These are phyloP conservation scores for Thamnaconus septentrionalis DNA, from an alignment of 2,113 vertebrate genomes.

Conservation along the genomic window DNA sequence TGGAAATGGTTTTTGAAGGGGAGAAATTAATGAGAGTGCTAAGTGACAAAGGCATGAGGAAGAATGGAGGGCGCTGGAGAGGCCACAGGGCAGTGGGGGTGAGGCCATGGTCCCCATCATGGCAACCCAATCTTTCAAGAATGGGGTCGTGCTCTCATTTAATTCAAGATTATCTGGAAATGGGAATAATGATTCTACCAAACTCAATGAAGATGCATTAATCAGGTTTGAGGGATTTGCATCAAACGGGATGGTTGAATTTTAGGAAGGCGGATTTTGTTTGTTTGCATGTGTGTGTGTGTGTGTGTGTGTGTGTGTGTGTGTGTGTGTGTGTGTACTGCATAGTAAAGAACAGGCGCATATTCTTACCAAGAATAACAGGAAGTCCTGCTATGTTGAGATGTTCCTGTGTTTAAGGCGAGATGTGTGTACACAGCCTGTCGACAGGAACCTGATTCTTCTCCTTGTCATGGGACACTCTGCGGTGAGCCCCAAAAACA, in stretches of 20 bases:
- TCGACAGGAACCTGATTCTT: conserved; percentile 21
- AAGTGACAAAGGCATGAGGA: conserved; percentile 38
- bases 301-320: conserved; percentile 9
- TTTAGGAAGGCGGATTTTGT: conserved; percentile 23
- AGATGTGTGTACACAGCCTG: conserved; percentile 19
- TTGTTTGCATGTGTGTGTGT: conserved; percentile 1
- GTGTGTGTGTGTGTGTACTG: neutral
- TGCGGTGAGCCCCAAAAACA: conserved; percentile 23
- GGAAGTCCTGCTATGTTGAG: conserved; percentile 65
- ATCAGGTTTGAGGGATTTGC: conserved; percentile 45
- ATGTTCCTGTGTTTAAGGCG: conserved; percentile 61
- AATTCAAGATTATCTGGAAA: conserved; percentile 41
- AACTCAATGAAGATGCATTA: conserved; percentile 44
- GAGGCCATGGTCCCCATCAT: conserved; percentile 14
- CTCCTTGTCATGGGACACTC: conserved; percentile 44
- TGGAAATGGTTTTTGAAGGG: conserved; percentile 42
- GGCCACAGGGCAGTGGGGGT: conserved; percentile 31
- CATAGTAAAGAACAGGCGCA: conserved; percentile 23
- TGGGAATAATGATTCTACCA: conserved; percentile 52
- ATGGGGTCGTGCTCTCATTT: conserved; percentile 41
- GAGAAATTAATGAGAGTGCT: conserved; percentile 52
- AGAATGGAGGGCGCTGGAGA: conserved; percentile 36
- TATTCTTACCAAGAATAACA: conserved; percentile 65
- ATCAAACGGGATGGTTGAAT: conserved; percentile 47
- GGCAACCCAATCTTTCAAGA: conserved; percentile 52